These are phyloP conservation scores for Platorchestia sp. DNA, from an alignment of 1,140 invertebrate species.

Conservation along the genomic window DNA sequence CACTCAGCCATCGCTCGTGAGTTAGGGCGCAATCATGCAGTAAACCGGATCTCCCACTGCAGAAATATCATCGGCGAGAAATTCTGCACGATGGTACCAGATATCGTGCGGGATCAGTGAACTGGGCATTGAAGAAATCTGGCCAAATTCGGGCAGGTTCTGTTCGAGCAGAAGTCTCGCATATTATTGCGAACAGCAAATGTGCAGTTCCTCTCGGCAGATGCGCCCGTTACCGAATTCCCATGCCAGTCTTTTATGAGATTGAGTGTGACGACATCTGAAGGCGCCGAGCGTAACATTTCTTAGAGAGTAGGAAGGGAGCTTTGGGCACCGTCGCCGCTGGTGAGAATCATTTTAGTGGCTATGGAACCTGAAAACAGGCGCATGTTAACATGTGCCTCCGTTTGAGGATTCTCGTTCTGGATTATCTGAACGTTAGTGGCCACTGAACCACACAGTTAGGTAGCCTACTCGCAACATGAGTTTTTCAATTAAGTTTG, in stretches of 20 bases:
- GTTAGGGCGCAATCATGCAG: neutral
- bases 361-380: neutral
- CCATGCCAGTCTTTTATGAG: neutral
- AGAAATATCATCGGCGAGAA: neutral
- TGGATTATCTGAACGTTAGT: neutral
- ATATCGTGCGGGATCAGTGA: neutral
- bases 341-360: neutral
- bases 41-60: neutral
- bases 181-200: neutral
- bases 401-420: neutral
- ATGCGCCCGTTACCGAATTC: neutral
- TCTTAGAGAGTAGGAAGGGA: neutral
- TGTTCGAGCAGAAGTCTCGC: conserved; percentile 5
- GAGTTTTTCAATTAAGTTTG: neutral
- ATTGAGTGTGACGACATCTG: neutral
- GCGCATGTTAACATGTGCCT: too few relatives aligned
- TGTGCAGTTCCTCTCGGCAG: conserved; percentile 4
- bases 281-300: neutral
- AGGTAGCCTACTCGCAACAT: neutral
- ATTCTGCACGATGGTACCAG: neutral
- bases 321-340: neutral
- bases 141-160: neutral
- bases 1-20: neutral
- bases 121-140: neutral
- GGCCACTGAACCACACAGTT: neutral